Evolutionary conservation across 2,888 invertebrate genomes (phyloP).

Genomic region (Drosophila melanocephala): DNA sequence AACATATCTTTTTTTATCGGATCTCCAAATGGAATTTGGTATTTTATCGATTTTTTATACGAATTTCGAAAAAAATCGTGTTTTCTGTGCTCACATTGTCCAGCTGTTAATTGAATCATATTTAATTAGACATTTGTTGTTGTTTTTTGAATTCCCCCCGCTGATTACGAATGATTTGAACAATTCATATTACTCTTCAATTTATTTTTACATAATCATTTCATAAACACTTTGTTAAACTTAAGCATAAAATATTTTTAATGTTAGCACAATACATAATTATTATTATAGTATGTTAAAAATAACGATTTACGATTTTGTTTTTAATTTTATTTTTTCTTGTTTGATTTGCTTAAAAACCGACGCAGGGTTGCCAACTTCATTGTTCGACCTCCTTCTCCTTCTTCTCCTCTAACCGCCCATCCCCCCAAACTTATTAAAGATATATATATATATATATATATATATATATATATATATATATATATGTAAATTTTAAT

Average conservation of each 20-base stretch:
- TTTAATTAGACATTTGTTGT: neutral
- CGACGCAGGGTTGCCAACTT: slow-evolving; percentile 24
- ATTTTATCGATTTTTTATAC: neutral
- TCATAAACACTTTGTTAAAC: slow-evolving; percentile 62
- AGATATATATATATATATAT: slow-evolving; percentile 4
- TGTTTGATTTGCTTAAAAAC: slow-evolving; percentile 53
- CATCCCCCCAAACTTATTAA: neutral
- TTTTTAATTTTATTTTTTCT: slow-evolving; percentile 7
- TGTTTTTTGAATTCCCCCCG: neutral
- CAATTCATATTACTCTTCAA: slow-evolving; percentile 25
- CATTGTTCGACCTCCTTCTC: neutral
- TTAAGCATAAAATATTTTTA: slow-evolving; percentile 61
- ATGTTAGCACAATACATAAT: slow-evolving; percentile 60
- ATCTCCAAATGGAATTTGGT: neutral
- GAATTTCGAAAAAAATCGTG: neutral
- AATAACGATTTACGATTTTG: slow-evolving; percentile 48
- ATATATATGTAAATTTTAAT: slow-evolving; percentile 6
- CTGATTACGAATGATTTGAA: neutral
- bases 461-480: slow-evolving; percentile 1
- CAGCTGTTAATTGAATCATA: neutral
- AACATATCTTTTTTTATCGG: neutral
- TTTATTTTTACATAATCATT: slow-evolving; percentile 63
- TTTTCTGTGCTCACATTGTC: neutral
- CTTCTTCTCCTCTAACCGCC: neutral
- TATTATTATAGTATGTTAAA: slow-evolving; percentile 48